Evolutionary conservation across 2,888 invertebrate species (phyloP), one percentile per base, ranked within the genome.

Genomic region (Entomobrya proxima): DNA sequence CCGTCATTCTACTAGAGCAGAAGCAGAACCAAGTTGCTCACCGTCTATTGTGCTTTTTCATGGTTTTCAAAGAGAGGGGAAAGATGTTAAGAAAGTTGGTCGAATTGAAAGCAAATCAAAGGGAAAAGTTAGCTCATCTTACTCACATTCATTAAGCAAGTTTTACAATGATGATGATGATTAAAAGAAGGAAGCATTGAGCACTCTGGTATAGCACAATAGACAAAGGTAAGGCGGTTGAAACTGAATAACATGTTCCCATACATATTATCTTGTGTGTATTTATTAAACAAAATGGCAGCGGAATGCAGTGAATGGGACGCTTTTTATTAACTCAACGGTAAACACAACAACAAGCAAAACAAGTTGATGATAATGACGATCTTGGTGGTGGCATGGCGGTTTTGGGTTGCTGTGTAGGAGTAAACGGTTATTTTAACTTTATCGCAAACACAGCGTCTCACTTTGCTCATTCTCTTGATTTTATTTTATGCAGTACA

Each of bases 301-400:
- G 30, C 27, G 40, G 35, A 55, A 40, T 72, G 58, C 40, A 80
- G 58, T 27, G 52, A 72, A 80, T 40, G 69, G 79, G 79, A 69
- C 79, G 69, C 69, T 80, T 80, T 76, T 58, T 72, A 80, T 80
- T 72, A 72, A 72, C 72, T 80, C 72, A 58, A 58, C 72, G 58
- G 72, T 55, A 80, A 80, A 80, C 40, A 72, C 24, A 61, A 69
- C 69, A 47, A 40, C 18, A 40, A 21, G 21, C 15, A n/a, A n/a
- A n/a, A n/a, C n/a, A n/a, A n/a, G n/a, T 13, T 4, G 27, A 69
- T 15, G 37, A 21, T 69, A 21, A 50, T 69, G 69, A 21, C 50
- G 67, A n/a, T 58, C 40, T 52, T 18, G 2, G 9, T 76, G 55
- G 32, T 64, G 47, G n/a, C n/a, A 44, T 67, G 2, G 27, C 44